These are phyloP conservation scores for Antitype chi DNA, from an alignment of 2,888 invertebrate genomes.

Conservation along the genomic window DNA sequence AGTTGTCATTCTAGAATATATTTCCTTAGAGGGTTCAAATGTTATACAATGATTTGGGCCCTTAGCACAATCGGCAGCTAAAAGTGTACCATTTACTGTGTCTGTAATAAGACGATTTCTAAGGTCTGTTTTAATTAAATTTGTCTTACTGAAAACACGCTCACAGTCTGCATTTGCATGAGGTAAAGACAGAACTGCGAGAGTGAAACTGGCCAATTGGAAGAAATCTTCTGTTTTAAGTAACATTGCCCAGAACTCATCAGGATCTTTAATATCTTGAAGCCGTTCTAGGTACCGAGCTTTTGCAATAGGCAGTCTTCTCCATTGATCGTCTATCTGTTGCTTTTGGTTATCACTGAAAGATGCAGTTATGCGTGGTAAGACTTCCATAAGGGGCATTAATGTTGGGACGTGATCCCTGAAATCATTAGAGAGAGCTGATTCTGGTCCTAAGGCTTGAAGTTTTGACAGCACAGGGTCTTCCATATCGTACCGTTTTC, in stretches of 20 bases:
- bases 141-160: constrained; percentile 35
- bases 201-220: constrained; percentile 17
- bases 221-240: constrained; percentile 46
- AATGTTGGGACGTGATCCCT: constrained; percentile 32
- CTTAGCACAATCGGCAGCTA: constrained; percentile 10
- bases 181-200: constrained; percentile 21
- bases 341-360: constrained; percentile 10
- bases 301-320: constrained; percentile 42
- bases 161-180: no score
- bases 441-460: constrained; percentile 41
- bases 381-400: constrained; percentile 26
- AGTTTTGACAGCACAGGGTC: constrained; percentile 53
- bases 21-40: constrained; percentile 20
- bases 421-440: constrained; percentile 46
- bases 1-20: constrained; percentile 13
- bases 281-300: constrained; percentile 46
- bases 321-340: constrained; percentile 30
- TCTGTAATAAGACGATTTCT: constrained; percentile 33
- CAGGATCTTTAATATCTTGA: constrained; percentile 43
- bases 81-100: constrained; percentile 34
- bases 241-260: constrained; percentile 52
- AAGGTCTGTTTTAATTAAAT: constrained; percentile 43
- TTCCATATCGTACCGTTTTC: constrained; percentile 51
- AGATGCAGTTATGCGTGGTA: constrained; percentile 17
- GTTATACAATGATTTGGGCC: constrained; percentile 10